Percentiles rank a stretch among this genome's conserved stretches.
phyloP scores from a whole-genome alignment of 2,888 invertebrate species.

The Drosophila leonis region DNA sequence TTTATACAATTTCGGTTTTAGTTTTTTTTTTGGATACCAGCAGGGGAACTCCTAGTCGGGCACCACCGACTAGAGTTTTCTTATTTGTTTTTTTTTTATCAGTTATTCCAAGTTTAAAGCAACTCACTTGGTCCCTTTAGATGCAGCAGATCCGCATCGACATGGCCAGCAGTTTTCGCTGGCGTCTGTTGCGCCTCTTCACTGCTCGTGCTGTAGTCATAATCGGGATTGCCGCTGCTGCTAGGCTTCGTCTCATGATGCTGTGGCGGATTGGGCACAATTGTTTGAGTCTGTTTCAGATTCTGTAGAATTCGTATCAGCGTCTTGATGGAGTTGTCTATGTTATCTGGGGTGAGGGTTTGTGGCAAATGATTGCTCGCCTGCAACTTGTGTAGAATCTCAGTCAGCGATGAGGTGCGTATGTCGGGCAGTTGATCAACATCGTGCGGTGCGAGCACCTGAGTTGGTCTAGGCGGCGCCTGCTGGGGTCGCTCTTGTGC shows the following conservation, averaged over 20 bases:
- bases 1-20: no score
- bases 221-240: conserved; percentile 60
- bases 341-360: conserved; percentile 91
- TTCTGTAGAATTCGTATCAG: conserved; percentile 91
- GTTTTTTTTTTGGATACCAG: no score
- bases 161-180: conserved; percentile 31
- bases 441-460: conserved; percentile 39
- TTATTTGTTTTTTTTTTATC: no score
- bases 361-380: conserved; percentile 91
- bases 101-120: neutral
- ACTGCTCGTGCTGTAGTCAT: conserved; percentile 78
- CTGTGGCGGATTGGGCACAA: conserved; percentile 82
- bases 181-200: conserved; percentile 63
- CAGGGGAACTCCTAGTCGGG: no score
- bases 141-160: conserved; percentile 50
- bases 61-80: no score
- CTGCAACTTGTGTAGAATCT: conserved; percentile 90
- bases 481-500: conserved; percentile 43
- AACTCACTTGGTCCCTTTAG: conserved; percentile 73
- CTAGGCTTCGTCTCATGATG: conserved; percentile 76
- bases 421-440: conserved; percentile 83
- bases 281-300: conserved; percentile 86
- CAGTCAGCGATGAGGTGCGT: conserved; percentile 85
- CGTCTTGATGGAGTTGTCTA: conserved; percentile 92
- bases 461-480: conserved; percentile 35